A percentile compares a stretch with the other conserved stretches of the same genome.
phyloP scores from a whole-genome alignment of 2,113 vertebrate species.

The Bothrops jararaca region DNA sequence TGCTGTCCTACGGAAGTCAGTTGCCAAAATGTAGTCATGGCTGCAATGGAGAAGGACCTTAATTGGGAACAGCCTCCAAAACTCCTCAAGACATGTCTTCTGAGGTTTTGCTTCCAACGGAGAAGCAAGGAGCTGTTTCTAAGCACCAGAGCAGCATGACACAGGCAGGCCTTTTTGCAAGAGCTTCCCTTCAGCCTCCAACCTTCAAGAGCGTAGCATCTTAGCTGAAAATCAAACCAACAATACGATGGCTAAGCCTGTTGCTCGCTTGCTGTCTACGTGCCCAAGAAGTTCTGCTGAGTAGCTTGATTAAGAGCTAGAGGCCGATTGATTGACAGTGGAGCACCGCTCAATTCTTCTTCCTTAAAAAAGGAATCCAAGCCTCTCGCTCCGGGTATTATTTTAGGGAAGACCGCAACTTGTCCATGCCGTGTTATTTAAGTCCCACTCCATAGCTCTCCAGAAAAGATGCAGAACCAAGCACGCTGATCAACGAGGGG shows the following conservation, averaged over 20 bases:
- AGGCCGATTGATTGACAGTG: background rate
- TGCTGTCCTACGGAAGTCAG: background rate
- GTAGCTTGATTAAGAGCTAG: background rate
- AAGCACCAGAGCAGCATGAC: background rate
- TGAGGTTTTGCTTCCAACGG: background rate
- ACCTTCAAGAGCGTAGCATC: background rate
- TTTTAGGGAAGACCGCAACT: background rate
- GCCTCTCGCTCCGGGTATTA: background rate
- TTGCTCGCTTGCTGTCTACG: background rate
- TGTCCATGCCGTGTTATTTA: background rate
- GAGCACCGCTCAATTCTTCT: background rate
- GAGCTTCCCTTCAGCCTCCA: background rate
- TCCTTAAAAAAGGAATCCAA: background rate
- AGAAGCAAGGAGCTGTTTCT: background rate
- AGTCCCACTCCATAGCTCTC: background rate
- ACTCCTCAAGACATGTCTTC: background rate
- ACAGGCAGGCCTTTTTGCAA: background rate
- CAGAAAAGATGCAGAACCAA: background rate
- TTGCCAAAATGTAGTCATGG: background rate
- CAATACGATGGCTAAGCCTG: background rate
- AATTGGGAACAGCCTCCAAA: background rate
- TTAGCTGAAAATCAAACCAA: background rate
- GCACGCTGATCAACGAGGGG: background rate
- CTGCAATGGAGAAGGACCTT: background rate
- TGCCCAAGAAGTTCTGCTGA: background rate